Conservation (phyloP, 2,113 vertebrate genomes). For the Charadrius vociferus region DNA sequence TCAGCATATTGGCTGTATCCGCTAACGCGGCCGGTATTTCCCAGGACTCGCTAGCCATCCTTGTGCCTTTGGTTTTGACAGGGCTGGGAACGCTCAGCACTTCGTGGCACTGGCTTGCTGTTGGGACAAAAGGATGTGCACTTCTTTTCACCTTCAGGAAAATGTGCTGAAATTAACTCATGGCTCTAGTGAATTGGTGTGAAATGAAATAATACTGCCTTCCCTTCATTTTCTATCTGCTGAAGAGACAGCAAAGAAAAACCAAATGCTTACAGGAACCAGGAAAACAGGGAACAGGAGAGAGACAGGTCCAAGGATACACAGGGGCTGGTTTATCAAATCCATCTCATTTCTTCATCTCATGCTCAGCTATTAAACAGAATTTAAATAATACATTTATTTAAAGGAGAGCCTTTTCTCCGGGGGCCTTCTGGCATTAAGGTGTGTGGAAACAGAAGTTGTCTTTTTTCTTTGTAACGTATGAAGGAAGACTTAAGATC, state of each 20-base stretch:
- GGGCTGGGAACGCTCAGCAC: conserved; percentile 24
- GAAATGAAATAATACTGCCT: conserved; percentile 1
- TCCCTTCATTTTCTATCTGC: conserved; percentile 1
- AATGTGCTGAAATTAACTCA: conserved; percentile 36
- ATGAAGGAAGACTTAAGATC: conserved; percentile 52
- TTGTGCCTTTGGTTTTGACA: conserved; percentile 44
- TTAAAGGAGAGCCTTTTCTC: conserved; percentile 23
- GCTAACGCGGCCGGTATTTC: background rate
- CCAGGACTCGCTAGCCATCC: background rate
- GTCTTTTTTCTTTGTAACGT: conserved; percentile 35
- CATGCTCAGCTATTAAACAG: background rate
- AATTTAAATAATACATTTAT: conserved; percentile 19
- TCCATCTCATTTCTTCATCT: background rate
- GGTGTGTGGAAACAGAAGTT: conserved; percentile 17
- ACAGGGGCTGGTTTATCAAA: background rate
- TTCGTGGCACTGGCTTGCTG: background rate
- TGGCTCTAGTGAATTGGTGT: conserved; percentile 47
- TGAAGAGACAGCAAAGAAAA: background rate
- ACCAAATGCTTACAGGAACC: background rate
- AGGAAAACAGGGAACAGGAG: background rate
- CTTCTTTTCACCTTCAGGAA: conserved; percentile 47
- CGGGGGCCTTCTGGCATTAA: background rate
- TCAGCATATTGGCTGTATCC: conserved; percentile 3
- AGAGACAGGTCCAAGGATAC: background rate
- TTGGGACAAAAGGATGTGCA: conserved; percentile 36